Evolutionary conservation across 2,797 vertebrate species (phyloP), one percentile per base, ranked within the genome.

Genomic region (Pachyuromys duprasi): DNA sequence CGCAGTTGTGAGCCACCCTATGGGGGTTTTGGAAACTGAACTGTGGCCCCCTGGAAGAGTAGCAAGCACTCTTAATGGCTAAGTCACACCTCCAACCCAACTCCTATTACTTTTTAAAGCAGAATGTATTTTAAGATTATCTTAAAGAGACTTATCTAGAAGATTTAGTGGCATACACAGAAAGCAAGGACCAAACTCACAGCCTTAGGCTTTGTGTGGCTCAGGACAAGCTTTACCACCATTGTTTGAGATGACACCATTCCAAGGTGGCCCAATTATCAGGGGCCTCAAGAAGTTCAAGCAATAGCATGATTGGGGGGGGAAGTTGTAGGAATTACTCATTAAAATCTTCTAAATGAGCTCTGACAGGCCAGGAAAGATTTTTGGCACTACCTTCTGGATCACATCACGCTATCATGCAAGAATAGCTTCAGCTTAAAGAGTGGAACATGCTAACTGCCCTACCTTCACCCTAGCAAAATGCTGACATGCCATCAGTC

Each of bases 301-400:
- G 75, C 72, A 74, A 86, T 91, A 57, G 33, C 76, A 67, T 60
- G 75, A 88, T 87, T 65, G 89, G 49, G 53, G 24, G 24, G 72
- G 93, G 95, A 13, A 93, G 82, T 86, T 65, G 26, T 33, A 63
- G 49, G 33, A 89, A 93, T 65, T 88, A 84, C 42, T 90, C 81
- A 94, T 89, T 93, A 95, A 95, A 72, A 69, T 93, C 90, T 95
- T 91, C 93, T 55, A 94, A 87, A 92, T 86, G 90, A 94, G 90
- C 36, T 95, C 78, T 92, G 63, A 91, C 75, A 95, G 80, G 63
- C 17, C 83, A 91, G 63, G 26, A 91, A 89, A 62, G 28, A 70
- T 49, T 91, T 83, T 79, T 53, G 83, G 63, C 63, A 76, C 7
- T 24, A 53, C 33, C 24, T 82, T 86, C 82, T 20, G 22, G 63